phyloP scores from a whole-genome alignment of 2,888 invertebrate species.

The Kuschelorhynchus macadamiae region DNA sequence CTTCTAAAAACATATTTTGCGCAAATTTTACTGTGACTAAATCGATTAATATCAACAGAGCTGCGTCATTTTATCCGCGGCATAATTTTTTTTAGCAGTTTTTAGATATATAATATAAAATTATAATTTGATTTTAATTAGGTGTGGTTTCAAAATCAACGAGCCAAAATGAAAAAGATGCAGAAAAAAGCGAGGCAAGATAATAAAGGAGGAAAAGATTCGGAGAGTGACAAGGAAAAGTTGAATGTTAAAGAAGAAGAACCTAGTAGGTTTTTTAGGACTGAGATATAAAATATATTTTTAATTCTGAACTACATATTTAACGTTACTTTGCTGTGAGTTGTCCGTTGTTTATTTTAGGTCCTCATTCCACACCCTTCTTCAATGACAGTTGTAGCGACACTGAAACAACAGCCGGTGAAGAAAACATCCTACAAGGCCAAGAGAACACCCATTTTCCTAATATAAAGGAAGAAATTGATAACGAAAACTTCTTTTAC shows the following conservation, averaged over 20 bases:
- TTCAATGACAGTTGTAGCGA: constrained; percentile 71
- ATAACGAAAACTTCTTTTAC: constrained; percentile 63
- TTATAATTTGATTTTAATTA: constrained; percentile 4
- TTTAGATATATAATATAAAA: too few species aligned
- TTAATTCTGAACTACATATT: too few species aligned
- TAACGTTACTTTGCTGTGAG: too few species aligned
- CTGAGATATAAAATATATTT: too few species aligned
- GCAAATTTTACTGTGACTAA: too few species aligned
- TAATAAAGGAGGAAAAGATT: constrained; percentile 70
- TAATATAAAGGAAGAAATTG: constrained; percentile 68
- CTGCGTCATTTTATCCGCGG: too few species aligned
- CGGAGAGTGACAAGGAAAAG: constrained; percentile 69
- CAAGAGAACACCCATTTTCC: constrained; percentile 62
- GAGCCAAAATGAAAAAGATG: constrained; percentile 78
- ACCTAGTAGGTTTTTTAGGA: constrained; percentile 75
- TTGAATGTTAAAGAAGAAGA: constrained; percentile 73
- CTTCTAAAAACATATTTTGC: too few species aligned
- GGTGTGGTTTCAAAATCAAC: constrained; percentile 79
- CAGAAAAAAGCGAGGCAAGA: constrained; percentile 77
- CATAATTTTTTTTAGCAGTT: too few species aligned
- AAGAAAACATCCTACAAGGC: constrained; percentile 58
- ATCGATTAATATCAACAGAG: too few species aligned
- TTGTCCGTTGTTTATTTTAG: constrained; percentile 61
- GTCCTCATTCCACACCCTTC: constrained; percentile 68
- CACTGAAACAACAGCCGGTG: constrained; percentile 66